Evolutionary conservation across 30 jellyfish, hydroid and myxozoan species (phyloP).

Genomic region (Turritopsis rubra): DNA sequence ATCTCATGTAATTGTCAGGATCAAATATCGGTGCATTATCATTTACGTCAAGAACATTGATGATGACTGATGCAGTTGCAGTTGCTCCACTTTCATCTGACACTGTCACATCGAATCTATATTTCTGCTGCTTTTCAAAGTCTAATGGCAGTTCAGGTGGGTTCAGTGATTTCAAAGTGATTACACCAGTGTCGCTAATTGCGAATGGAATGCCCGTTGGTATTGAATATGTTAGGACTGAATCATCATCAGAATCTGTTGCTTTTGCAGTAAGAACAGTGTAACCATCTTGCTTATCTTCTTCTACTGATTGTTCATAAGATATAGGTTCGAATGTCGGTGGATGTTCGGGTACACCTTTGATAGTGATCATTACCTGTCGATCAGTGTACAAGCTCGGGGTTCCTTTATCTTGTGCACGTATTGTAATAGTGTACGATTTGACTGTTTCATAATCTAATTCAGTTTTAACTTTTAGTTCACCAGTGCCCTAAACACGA

Average conservation of each 20-base stretch:
- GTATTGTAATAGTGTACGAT: constrained; percentile 47
- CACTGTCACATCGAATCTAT: neutral
- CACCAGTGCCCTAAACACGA: constrained; percentile 31
- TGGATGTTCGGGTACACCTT: constrained; percentile 3
- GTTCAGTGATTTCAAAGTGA: constrained; percentile 7
- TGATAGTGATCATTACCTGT: constrained; percentile 1
- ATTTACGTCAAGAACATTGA: constrained; percentile 50
- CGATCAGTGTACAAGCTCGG: constrained; percentile 35
- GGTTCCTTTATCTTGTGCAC: constrained; percentile 75
- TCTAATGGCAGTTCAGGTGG: constrained; percentile 5
- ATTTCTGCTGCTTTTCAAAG: constrained; percentile 12
- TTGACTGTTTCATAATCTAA: constrained; percentile 73
- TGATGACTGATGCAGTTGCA: constrained; percentile 28
- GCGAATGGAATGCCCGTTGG: neutral
- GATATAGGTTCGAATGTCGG: neutral
- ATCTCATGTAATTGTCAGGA: constrained; percentile 5
- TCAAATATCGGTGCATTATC: constrained; percentile 66
- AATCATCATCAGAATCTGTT: constrained; percentile 39
- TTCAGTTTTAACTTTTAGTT: constrained; percentile 28
- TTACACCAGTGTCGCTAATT: neutral
- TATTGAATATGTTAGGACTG: neutral
- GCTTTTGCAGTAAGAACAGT: constrained; percentile 52
- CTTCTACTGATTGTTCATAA: constrained; percentile 26
- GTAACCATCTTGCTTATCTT: constrained; percentile 41
- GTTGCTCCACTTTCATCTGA: neutral